Percentiles rank a stretch among this genome's conserved stretches.
These are phyloP conservation scores for Trichomalopsis sarcophagae DNA, from an alignment of 1,140 invertebrate genomes.

Conservation along the genomic window DNA sequence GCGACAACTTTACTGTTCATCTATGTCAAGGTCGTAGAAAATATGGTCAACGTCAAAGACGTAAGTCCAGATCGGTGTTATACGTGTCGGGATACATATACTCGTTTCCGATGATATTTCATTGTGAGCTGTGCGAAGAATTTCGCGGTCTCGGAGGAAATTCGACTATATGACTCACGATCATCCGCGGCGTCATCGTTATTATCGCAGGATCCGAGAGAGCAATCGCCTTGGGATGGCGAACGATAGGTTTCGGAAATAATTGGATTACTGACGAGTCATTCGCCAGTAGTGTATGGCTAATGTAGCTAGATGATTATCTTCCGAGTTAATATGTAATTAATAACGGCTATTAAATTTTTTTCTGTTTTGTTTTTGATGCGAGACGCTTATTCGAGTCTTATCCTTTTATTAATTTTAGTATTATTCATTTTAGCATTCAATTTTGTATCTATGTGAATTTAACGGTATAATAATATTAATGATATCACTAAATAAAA, in stretches of 20 bases:
- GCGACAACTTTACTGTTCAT: neutral
- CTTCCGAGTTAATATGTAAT: no score
- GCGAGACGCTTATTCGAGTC: neutral
- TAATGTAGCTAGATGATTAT: no score
- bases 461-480: neutral
- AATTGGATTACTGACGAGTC: neutral
- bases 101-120: neutral
- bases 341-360: neutral
- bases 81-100: neutral
- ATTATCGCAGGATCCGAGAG: neutral
- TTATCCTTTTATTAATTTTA: no score
- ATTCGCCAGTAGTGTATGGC: neutral
- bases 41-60: neutral
- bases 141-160: neutral
- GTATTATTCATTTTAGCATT: no score
- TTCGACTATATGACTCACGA: neutral
- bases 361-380: neutral
- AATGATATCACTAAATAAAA: neutral
- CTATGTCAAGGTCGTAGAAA: conserved; percentile 4
- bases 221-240: neutral
- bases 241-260: neutral
- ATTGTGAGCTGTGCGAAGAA: neutral
- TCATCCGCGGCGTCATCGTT: neutral
- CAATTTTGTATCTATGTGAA: no score
- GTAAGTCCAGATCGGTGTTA: neutral